phyloP scores from a whole-genome alignment of 1,140 invertebrate genomes.

The Pteromalus puparum region DNA sequence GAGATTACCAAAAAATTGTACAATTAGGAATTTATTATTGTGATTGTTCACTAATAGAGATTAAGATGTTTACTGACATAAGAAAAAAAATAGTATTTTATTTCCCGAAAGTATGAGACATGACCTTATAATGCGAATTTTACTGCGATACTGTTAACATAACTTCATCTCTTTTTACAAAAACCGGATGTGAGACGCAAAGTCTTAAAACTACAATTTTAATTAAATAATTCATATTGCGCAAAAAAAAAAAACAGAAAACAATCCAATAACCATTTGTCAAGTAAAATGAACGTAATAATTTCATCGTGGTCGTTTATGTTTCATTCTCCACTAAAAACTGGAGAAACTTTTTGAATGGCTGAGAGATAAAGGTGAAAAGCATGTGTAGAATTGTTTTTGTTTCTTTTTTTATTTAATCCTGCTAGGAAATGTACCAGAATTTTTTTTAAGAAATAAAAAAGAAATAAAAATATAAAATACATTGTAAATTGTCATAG shows the following conservation, averaged over 20 bases:
- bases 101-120: constrained; percentile 36
- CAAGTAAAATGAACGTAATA: constrained; percentile 18
- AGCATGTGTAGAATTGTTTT: constrained; percentile 36
- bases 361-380: constrained; percentile 26
- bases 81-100: constrained; percentile 41
- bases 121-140: constrained; percentile 31
- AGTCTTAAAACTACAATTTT: constrained; percentile 45
- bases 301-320: constrained; percentile 25
- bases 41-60: constrained; percentile 39
- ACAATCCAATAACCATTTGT: constrained; percentile 22
- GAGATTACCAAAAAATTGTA: constrained; percentile 43
- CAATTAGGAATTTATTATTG: constrained; percentile 45
- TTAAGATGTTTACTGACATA: constrained; percentile 39
- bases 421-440: neutral
- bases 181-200: constrained; percentile 11
- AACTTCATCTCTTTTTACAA: constrained; percentile 20
- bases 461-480: constrained; percentile 15
- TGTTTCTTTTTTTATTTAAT: constrained; percentile 47
- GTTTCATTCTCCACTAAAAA: constrained; percentile 30
- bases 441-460: neutral
- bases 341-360: constrained; percentile 32
- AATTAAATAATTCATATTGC: constrained; percentile 14
- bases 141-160: constrained; percentile 20
- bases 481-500: constrained; percentile 34
- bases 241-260: neutral